Base-by-base conservation (phyloP, 2,797 vertebrate species). In the Phoebastria nigripes region DNA sequence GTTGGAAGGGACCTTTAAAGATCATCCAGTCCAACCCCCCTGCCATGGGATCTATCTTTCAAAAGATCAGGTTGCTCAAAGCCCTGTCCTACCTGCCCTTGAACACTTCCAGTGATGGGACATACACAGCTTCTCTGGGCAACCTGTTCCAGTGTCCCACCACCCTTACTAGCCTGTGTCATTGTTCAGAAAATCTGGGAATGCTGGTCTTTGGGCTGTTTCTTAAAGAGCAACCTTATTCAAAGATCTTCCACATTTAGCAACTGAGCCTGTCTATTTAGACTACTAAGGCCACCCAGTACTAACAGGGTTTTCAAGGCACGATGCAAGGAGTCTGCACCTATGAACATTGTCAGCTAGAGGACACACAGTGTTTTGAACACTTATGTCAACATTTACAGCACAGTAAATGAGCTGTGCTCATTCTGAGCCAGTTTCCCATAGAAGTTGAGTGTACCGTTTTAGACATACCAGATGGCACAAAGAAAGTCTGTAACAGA, bases 131-230 rank as follows among this genome's bases (percentile, higher is more conserved):
- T 76, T 47, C 47, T 46, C 47, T 52, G 3, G 49, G 51, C 24
- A 83, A 58, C 35, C 14, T 61, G 26, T 26, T 58, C 33, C 39
- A 17, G 14, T 12, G 26, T 33, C 73, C 78, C 61, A 55, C 2
- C 31, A 39, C 28, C 26, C 26, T 76, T 29, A 33, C 22, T 21
- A 49, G 12, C 12, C 18, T 2, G 0, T 0, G 0, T 14, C 15
- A 59, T 37, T 46, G 37, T 46, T 65, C 65, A 93, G 56, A 93
- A 80, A 58, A 86, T 28, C 29, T 54, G 39, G 39, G 29, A 77
- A 66, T 42, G 20, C 6, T 66, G 26, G 35, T 84, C 51, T 82
- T 67, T 5, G 6, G n/a, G 33, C 15, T 72, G 11, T 25, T 17
- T 76, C 80, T 90, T 73, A 51, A 73, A 47, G 1, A 87, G 26